These are phyloP conservation scores for Pomacea canaliculata DNA, from an alignment of 2,888 invertebrate species.

Conservation along the genomic window DNA sequence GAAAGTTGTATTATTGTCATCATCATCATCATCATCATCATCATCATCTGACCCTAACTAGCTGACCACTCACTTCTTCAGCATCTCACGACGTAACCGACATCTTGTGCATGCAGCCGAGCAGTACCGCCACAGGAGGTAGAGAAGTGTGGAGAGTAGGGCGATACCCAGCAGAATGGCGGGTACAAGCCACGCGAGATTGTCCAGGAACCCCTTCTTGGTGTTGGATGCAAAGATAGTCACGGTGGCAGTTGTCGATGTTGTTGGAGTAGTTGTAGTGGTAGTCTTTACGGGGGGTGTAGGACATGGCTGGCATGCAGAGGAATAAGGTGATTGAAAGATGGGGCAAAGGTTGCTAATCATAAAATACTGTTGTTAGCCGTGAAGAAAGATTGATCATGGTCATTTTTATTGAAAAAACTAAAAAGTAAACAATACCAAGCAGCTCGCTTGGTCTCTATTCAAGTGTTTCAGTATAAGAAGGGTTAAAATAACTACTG, in stretches of 20 bases:
- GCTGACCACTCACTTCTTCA: constrained; percentile 5
- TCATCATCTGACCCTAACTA: too few relatives aligned
- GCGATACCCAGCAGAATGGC: constrained; percentile 12
- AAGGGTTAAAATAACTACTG: too few relatives aligned
- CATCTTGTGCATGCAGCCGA: constrained; percentile 2
- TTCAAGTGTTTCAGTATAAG: too few relatives aligned
- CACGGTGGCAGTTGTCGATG: not conserved
- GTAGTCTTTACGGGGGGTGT: not conserved
- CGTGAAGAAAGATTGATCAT: too few relatives aligned
- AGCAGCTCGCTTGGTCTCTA: too few relatives aligned
- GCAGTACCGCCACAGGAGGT: constrained; percentile 11
- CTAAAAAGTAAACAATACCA: too few relatives aligned
- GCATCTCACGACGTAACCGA: not conserved
- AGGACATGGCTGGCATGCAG: not conserved
- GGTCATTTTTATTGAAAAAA: too few relatives aligned
- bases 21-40: too few relatives aligned
- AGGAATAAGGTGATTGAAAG: too few relatives aligned
- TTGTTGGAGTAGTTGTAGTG: not conserved
- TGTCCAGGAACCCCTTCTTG: not conserved
- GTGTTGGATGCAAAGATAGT: not conserved
- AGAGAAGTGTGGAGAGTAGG: not conserved
- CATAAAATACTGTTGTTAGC: too few relatives aligned
- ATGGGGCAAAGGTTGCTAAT: too few relatives aligned
- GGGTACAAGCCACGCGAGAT: constrained; percentile 13
- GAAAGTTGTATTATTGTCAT: too few relatives aligned